phyloP scores from a whole-genome alignment of 1,140 invertebrate genomes.

The Saccostrea cuccullata region DNA sequence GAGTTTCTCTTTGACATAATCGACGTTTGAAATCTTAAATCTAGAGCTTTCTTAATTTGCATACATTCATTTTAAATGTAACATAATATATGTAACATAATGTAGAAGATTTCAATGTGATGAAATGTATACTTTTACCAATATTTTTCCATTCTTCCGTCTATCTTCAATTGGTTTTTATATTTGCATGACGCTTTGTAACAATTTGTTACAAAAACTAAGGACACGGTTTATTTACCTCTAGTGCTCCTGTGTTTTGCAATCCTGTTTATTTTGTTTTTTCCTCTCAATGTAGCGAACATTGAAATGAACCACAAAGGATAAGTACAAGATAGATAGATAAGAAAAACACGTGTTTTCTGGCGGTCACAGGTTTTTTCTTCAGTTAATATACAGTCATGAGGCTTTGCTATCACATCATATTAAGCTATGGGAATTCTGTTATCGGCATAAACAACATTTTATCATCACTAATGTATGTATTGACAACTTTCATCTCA shows the following conservation, averaged over 20 bases:
- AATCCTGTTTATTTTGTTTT: neutral
- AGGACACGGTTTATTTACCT: conserved; percentile 26
- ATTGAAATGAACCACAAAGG: conserved; percentile 9
- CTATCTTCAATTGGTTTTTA: neutral
- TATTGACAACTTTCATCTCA: conserved; percentile 28
- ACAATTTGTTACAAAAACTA: neutral
- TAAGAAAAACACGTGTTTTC: conserved; percentile 14
- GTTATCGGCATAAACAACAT: neutral
- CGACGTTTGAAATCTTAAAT: no score
- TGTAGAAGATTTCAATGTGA: no score
- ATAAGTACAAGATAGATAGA: conserved; percentile 28
- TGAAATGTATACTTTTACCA: no score
- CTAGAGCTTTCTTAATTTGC: no score
- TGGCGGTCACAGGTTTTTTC: neutral
- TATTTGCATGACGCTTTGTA: neutral
- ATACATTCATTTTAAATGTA: no score
- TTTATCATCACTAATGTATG: neutral
- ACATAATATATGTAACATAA: no score
- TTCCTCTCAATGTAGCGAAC: neutral
- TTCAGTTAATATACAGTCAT: neutral
- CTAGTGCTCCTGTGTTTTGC: conserved; percentile 1
- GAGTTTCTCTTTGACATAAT: no score
- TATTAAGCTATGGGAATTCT: neutral
- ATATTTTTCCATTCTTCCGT: neutral
- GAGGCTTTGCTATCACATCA: neutral